Percentiles rank a stretch among this genome's conserved stretches.
Conservation (phyloP, 1,140 invertebrate genomes). For the Brachionus plicatilis region DNA sequence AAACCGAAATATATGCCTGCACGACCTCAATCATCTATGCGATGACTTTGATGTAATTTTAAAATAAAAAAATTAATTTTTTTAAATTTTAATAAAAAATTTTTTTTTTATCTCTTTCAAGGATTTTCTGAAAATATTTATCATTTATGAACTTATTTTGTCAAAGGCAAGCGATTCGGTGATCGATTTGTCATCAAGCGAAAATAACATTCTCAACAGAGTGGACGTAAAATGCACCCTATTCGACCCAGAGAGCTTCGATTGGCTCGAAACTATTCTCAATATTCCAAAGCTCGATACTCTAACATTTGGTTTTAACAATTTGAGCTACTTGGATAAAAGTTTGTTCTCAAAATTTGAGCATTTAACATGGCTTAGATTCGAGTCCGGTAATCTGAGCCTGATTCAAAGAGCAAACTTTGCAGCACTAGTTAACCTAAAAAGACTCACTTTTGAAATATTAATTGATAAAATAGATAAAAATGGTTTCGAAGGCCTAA, state of each 20-base stretch:
- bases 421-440: background rate
- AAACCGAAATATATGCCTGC: background rate
- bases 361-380: background rate
- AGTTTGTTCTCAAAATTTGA: background rate
- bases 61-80: background rate
- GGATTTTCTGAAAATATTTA: background rate
- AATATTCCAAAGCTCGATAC: background rate
- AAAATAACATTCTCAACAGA: background rate
- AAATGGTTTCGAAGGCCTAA: background rate
- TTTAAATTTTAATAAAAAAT: no score
- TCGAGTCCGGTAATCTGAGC: background rate
- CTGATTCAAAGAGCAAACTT: background rate
- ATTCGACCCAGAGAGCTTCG: background rate
- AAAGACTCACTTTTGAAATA: background rate
- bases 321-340: background rate
- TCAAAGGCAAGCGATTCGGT: background rate
- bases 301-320: background rate
- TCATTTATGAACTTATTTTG: background rate
- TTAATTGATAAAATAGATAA: background rate
- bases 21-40: background rate
- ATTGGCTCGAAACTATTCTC: background rate
- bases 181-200: background rate
- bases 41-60: background rate
- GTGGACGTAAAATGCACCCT: background rate
- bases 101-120: background rate